Conservation (phyloP, 2,797 vertebrate species). For the Sebastolobus alascanus region DNA sequence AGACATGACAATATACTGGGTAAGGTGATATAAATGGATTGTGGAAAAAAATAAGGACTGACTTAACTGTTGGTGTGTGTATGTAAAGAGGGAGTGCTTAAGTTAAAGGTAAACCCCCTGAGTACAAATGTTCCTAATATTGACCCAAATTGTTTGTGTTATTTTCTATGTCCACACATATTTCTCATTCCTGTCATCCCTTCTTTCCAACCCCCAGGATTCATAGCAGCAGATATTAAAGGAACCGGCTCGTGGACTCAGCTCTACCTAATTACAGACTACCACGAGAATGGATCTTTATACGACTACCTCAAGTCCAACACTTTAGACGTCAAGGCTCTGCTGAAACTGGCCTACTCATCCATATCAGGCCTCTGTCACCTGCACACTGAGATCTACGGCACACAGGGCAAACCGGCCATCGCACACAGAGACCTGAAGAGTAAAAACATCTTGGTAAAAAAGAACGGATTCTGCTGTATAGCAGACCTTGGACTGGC, state of each 20-base stretch:
- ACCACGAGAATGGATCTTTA: slow-evolving; percentile 96
- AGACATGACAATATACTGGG: slow-evolving; percentile 98
- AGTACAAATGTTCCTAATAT: neutral
- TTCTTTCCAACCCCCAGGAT: slow-evolving; percentile 83
- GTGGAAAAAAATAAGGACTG: neutral
- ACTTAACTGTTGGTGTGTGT: neutral
- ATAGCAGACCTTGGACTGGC: slow-evolving; percentile 97
- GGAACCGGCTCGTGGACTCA: slow-evolving; percentile 99
- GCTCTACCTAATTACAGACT: slow-evolving; percentile 97
- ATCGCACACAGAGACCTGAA: slow-evolving; percentile 97
- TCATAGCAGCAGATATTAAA: slow-evolving; percentile 98
- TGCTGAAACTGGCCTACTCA: slow-evolving; percentile 93
- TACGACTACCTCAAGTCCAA: slow-evolving; percentile 97
- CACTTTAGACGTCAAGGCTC: slow-evolving; percentile 91
- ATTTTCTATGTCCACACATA: neutral
- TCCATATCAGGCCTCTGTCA: slow-evolving; percentile 95
- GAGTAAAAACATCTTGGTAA: slow-evolving; percentile 98
- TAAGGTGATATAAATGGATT: slow-evolving; percentile 66
- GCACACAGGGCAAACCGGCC: slow-evolving; percentile 96
- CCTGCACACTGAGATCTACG: slow-evolving; percentile 98
- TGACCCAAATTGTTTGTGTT: neutral
- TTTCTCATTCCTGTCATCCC: slow-evolving; percentile 1
- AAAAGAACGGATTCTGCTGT: slow-evolving; percentile 96
- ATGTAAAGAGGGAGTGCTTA: neutral
- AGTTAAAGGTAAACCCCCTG: neutral